Evolutionary conservation across 2,113 vertebrate genomes (phyloP).

Genomic region (Diphyllodes magnificus): DNA sequence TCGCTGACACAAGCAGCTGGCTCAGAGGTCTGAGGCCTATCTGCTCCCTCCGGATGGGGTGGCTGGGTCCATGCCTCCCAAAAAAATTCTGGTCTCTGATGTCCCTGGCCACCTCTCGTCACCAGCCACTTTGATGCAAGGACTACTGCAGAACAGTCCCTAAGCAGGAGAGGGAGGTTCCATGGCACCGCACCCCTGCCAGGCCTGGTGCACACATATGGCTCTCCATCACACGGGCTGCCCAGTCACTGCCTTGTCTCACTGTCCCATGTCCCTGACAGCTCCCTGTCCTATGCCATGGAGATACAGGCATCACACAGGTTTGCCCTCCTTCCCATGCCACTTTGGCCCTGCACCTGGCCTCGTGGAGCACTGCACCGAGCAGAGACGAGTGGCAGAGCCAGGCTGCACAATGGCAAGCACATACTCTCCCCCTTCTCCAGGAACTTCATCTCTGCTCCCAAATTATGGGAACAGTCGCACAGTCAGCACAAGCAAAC

Average conservation of each 20-base stretch:
- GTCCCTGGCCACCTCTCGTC: not conserved
- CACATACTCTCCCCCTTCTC: not conserved
- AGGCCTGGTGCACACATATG: not conserved
- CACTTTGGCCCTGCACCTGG: not conserved
- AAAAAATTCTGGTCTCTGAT: not conserved
- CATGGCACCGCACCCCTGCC: not conserved
- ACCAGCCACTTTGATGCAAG: not conserved
- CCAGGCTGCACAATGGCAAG: not conserved
- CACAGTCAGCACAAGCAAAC: not conserved
- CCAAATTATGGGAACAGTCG: not conserved
- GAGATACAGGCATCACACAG: not conserved
- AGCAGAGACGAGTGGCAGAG: not conserved
- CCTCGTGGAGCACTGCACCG: not conserved
- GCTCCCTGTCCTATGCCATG: not conserved
- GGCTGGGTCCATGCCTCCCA: not conserved
- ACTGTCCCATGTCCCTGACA: not conserved
- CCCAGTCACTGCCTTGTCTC: not conserved
- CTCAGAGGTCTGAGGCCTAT: not conserved
- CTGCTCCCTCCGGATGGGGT: not conserved
- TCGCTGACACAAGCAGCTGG: not conserved
- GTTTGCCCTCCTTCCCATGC: not conserved
- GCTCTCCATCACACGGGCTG: rapidly evolving
- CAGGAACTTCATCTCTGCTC: not conserved
- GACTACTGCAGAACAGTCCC: not conserved
- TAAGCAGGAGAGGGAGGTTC: not conserved